A percentile compares a stretch with the other conserved stretches of the same genome.
Conservation (phyloP, 2,888 invertebrate species). For the Eumerus sabulonum region DNA sequence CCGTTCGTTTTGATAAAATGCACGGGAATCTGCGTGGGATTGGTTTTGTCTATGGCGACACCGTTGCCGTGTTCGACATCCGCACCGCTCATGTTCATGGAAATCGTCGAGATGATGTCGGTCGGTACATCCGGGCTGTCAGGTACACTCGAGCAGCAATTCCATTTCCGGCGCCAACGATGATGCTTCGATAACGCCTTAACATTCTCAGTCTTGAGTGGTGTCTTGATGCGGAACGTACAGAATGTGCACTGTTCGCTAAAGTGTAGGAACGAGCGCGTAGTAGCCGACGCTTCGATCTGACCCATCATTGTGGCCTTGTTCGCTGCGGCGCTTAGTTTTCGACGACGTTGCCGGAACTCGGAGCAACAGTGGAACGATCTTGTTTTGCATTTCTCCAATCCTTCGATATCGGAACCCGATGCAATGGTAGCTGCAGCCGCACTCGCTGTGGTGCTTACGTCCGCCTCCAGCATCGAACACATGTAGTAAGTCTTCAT, state of each 20-base stretch:
- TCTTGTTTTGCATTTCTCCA: conserved; percentile 70
- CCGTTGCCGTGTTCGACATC: conserved; percentile 58
- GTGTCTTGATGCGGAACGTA: conserved; percentile 77
- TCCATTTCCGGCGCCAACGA: conserved; percentile 81
- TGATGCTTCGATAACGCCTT: conserved; percentile 79
- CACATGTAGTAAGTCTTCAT: conserved; percentile 79
- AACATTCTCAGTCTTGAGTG: conserved; percentile 71
- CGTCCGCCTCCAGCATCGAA: conserved; percentile 80
- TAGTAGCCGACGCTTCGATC: conserved; percentile 70
- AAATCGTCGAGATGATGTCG: conserved; percentile 78
- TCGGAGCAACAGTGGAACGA: conserved; percentile 79
- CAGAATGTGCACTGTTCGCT: conserved; percentile 78
- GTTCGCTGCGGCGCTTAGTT: conserved; percentile 73
- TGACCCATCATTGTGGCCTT: conserved; percentile 74
- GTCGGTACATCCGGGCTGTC: conserved; percentile 82
- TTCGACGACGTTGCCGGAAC: conserved; percentile 74
- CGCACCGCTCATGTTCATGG: conserved; percentile 70
- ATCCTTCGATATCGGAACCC: conserved; percentile 51
- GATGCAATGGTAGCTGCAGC: conserved; percentile 72
- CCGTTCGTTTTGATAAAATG: conserved; percentile 70
- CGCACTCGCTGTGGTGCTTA: conserved; percentile 69
- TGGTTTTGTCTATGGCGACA: conserved; percentile 69
- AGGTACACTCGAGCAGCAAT: conserved; percentile 81
- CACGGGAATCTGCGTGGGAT: conserved; percentile 73
- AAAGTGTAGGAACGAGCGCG: conserved; percentile 75